A percentile compares a stretch with the other conserved stretches of the same genome.
Evolutionary conservation across 2,797 vertebrate genomes (phyloP).

Genomic region (Numenius phaeopus): DNA sequence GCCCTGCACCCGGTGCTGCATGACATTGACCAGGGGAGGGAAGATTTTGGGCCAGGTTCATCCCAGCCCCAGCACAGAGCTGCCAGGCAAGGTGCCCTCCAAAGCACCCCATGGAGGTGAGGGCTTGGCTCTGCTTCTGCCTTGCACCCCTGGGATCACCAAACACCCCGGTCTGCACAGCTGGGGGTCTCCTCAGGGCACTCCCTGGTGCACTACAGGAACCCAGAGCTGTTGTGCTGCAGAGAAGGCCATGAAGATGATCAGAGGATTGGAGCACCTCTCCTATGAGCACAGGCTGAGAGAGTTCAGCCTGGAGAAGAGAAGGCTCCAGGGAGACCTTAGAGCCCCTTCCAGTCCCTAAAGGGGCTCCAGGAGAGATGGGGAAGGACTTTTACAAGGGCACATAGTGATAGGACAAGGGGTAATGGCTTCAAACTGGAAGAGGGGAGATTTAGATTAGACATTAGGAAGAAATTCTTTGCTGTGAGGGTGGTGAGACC

Average conservation of each 20-base stretch:
- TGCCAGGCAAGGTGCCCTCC: background rate
- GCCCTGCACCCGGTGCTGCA: accelerated
- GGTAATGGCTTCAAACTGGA: background rate
- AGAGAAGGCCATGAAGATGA: background rate
- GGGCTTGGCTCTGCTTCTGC: background rate
- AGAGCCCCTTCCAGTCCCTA: background rate
- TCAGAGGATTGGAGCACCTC: background rate
- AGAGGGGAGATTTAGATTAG: background rate
- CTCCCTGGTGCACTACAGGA: background rate
- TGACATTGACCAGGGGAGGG: background rate
- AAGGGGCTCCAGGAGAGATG: no score
- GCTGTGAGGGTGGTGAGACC: no score
- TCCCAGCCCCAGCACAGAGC: background rate
- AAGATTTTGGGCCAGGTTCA: background rate
- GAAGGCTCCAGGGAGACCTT: background rate
- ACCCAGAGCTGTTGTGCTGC: background rate
- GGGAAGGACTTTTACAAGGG: no score
- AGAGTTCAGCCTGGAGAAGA: background rate
- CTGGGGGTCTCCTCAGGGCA: background rate
- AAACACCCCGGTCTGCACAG: no score
- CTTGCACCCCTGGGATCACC: background rate
- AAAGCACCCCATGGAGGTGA: accelerated
- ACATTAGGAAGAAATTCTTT: no score
- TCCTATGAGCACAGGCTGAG: background rate
- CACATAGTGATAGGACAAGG: background rate